Conservation (phyloP, 1,140 invertebrate species). For the Brevipalpus yothersi region DNA sequence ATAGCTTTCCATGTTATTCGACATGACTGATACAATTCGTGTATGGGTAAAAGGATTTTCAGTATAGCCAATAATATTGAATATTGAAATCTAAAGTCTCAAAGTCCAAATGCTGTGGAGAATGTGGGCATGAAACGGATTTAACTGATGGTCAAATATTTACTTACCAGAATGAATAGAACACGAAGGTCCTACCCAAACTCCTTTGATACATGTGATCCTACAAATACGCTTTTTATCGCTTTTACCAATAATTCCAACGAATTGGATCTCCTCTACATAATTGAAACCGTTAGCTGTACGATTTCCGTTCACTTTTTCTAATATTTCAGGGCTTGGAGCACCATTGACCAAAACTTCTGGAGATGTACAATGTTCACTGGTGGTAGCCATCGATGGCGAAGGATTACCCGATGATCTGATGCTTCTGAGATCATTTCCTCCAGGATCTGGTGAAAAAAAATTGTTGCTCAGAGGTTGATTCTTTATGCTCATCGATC, state of each 20-base stretch:
- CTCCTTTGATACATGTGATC: constrained; percentile 48
- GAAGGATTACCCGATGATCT: no score
- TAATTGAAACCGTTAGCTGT: constrained; percentile 7
- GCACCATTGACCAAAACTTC: constrained; percentile 14
- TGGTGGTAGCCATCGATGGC: not conserved
- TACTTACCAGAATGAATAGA: constrained; percentile 24
- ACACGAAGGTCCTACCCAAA: constrained; percentile 49
- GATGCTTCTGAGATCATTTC: no score
- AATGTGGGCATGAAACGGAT: no score
- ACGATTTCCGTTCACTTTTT: constrained; percentile 3
- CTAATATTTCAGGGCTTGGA: constrained; percentile 6
- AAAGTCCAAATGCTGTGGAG: no score
- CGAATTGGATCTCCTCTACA: constrained; percentile 26
- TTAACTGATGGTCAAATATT: no score
- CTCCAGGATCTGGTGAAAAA: no score
- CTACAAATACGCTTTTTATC: constrained; percentile 41
- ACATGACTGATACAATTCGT: not conserved
- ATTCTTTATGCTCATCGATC: no score
- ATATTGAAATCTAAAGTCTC: no score
- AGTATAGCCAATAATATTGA: no score
- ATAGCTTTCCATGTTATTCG: not conserved
- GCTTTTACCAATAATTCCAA: constrained; percentile 35
- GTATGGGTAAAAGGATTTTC: no score
- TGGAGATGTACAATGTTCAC: constrained; percentile 11
- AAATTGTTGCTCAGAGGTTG: no score